A percentile compares a stretch with the other conserved stretches of the same genome.
Conservation (phyloP, 2,888 invertebrate genomes). For the Eristalinus sepulchralis region DNA sequence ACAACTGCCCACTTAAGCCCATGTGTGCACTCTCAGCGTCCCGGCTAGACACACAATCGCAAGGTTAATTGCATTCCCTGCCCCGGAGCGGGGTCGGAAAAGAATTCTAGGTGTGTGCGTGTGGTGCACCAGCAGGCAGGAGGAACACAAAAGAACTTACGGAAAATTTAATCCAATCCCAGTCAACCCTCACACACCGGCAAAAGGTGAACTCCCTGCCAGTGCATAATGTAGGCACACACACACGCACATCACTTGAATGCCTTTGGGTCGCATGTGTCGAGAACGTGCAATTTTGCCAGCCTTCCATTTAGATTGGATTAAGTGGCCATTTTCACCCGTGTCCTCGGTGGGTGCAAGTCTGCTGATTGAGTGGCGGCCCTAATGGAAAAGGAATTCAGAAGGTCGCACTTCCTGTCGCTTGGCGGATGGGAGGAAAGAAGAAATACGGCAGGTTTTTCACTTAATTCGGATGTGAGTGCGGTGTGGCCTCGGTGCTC, state of each 20-base stretch:
- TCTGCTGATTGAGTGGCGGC: conserved; percentile 57
- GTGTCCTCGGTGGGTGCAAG: conserved; percentile 55
- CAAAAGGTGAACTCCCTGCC: conserved; percentile 52
- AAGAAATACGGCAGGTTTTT: conserved; percentile 40
- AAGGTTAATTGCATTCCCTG: conserved; percentile 67
- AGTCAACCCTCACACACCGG: conserved; percentile 42
- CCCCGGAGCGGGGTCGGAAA: conserved; percentile 27
- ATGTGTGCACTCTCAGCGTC: conserved; percentile 67
- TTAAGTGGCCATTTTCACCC: conserved; percentile 69
- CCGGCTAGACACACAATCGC: conserved; percentile 56
- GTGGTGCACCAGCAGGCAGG: background rate
- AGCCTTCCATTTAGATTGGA: conserved; percentile 70
- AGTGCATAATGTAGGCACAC: conserved; percentile 31
- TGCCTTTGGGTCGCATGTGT: conserved; percentile 38
- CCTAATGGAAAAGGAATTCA: conserved; percentile 68
- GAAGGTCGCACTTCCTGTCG: conserved; percentile 65
- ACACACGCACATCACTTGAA: conserved; percentile 54
- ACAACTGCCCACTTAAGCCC: conserved; percentile 70
- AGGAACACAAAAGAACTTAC: conserved; percentile 63
- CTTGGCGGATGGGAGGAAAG: background rate
- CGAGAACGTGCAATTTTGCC: conserved; percentile 37
- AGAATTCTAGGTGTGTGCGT: conserved; percentile 41
- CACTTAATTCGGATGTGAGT: conserved; percentile 35
- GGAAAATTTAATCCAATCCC: conserved; percentile 56
- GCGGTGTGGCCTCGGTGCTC: conserved; percentile 16